These are phyloP conservation scores for Ispidina picta DNA, from an alignment of 2,797 vertebrate species.

Conservation along the genomic window DNA sequence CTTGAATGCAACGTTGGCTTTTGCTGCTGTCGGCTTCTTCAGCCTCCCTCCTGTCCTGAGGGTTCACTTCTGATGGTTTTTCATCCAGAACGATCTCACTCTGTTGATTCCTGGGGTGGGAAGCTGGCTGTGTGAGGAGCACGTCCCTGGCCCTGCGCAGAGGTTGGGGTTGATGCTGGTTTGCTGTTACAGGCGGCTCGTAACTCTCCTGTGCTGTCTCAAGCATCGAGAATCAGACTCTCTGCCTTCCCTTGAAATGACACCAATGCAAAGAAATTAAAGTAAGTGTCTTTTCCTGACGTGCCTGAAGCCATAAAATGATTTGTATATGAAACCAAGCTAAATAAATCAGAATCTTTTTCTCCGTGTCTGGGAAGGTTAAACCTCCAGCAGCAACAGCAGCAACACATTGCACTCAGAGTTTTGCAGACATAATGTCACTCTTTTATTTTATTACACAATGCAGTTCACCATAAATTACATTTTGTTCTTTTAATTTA, in stretches of 20 bases:
- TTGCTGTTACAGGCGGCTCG: neutral
- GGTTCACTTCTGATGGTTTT: no score
- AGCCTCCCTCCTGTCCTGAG: neutral
- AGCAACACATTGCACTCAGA: neutral
- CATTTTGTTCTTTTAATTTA: conserved; percentile 64
- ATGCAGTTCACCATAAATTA: conserved; percentile 20
- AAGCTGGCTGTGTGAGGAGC: neutral
- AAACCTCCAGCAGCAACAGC: neutral
- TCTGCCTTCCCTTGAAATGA: neutral
- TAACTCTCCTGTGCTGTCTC: neutral
- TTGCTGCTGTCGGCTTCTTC: neutral
- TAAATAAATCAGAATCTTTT: neutral
- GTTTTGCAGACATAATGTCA: neutral
- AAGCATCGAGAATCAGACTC: neutral
- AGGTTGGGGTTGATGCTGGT: accelerated
- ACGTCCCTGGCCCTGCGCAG: accelerated
- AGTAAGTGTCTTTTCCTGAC: neutral
- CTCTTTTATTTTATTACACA: conserved; percentile 4
- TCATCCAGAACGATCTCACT: accelerated
- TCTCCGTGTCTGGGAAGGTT: neutral
- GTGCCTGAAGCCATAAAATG: neutral
- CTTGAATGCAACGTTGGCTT: accelerated
- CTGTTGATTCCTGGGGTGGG: accelerated
- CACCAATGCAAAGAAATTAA: neutral
- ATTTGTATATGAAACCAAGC: neutral